phyloP scores from a whole-genome alignment of 1,140 invertebrate species.

The Drosophila rhopaloa region DNA sequence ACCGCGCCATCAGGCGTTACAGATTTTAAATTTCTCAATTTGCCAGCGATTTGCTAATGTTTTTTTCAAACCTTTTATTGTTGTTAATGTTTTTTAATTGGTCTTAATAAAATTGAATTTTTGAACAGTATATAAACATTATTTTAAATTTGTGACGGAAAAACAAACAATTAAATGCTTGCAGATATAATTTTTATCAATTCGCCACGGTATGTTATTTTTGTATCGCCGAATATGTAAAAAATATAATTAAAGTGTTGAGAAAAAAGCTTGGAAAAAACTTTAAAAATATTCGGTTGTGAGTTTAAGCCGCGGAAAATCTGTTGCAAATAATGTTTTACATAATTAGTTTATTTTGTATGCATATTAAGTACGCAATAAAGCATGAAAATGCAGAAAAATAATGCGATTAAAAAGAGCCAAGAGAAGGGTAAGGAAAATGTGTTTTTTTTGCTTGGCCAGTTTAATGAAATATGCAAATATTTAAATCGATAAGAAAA shows the following conservation, averaged over 20 bases:
- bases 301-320: neutral
- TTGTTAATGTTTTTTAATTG: constrained; percentile 39
- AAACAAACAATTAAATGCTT: too few relatives aligned
- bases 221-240: too few relatives aligned
- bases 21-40: constrained; percentile 60
- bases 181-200: too few relatives aligned
- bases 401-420: constrained; percentile 19
- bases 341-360: constrained; percentile 16
- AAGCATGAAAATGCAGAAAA: neutral
- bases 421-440: constrained; percentile 5
- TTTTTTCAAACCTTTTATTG: constrained; percentile 13
- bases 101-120: constrained; percentile 24
- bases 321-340: constrained; percentile 2
- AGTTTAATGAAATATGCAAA: neutral
- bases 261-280: too few relatives aligned
- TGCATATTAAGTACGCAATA: constrained; percentile 21
- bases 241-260: too few relatives aligned
- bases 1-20: constrained; percentile 71
- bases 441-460: neutral
- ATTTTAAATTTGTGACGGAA: neutral
- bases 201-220: too few relatives aligned
- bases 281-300: too few relatives aligned
- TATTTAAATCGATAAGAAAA: too few relatives aligned
- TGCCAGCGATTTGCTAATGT: constrained; percentile 9
- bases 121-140: constrained; percentile 10